Percentiles rank a stretch among this genome's conserved stretches.
phyloP scores from a whole-genome alignment of 2,888 invertebrate genomes.

The Sycophila texana region DNA sequence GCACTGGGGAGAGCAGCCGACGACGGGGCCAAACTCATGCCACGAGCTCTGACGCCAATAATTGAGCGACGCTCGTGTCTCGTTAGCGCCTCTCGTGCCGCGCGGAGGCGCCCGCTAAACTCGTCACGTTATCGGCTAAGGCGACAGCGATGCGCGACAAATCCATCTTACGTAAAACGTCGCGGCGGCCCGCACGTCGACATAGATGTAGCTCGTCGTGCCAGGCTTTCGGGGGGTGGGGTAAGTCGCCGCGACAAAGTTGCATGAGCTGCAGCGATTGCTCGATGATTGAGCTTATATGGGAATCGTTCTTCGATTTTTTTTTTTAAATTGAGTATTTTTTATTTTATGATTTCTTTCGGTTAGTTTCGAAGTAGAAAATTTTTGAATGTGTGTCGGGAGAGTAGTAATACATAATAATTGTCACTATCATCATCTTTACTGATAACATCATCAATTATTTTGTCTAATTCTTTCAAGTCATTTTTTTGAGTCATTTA shows the following conservation, averaged over 20 bases:
- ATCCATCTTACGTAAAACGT: constrained; percentile 68
- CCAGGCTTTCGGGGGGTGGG: neutral
- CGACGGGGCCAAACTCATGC: constrained; percentile 72
- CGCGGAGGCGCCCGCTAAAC: constrained; percentile 61
- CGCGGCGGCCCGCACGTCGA: neutral
- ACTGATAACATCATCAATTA: too few species aligned
- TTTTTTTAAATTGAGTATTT: too few species aligned
- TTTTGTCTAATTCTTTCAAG: too few species aligned
- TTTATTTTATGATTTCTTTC: too few species aligned
- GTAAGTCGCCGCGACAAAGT: too few species aligned
- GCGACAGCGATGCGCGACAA: constrained; percentile 73
- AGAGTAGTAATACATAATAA: too few species aligned
- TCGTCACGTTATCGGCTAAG: constrained; percentile 74
- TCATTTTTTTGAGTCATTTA: too few species aligned
- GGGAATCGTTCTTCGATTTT: too few species aligned
- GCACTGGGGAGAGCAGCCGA: constrained; percentile 21
- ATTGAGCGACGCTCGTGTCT: constrained; percentile 75
- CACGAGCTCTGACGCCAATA: constrained; percentile 75
- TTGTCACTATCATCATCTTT: too few species aligned
- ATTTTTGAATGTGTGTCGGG: too few species aligned
- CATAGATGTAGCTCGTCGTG: constrained; percentile 2
- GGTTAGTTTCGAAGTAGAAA: too few species aligned
- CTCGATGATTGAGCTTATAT: neutral
- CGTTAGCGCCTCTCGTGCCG: constrained; percentile 66
- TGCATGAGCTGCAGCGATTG: neutral